A percentile compares a stretch with the other conserved stretches of the same genome.
Evolutionary conservation across 2,888 invertebrate genomes (phyloP).

Genomic region (Laothoe populi): DNA sequence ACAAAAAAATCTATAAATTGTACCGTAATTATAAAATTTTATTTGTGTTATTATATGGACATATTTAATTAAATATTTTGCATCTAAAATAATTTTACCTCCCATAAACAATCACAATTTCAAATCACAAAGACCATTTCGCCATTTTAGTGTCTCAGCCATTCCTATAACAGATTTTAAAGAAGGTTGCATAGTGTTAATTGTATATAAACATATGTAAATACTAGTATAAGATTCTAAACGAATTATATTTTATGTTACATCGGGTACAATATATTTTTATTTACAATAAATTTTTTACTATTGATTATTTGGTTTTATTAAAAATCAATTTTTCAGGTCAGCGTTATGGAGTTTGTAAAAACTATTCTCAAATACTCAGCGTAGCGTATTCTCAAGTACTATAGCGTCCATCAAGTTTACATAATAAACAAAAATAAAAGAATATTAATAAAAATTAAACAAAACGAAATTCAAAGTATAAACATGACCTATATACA

Average conservation of each 20-base stretch:
- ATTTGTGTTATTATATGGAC: no score
- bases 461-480: no score
- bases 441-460: no score
- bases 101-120: background rate
- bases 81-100: no score
- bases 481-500: no score
- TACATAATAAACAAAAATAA: no score
- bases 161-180: slow-evolving; percentile 16
- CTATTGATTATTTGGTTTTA: slow-evolving; percentile 54
- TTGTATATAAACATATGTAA: slow-evolving; percentile 23
- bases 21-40: no score
- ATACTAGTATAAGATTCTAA: slow-evolving; percentile 36
- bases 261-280: slow-evolving; percentile 69
- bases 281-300: slow-evolving; percentile 73
- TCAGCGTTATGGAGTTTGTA: background rate
- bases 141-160: slow-evolving; percentile 1
- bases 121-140: background rate
- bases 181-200: slow-evolving; percentile 8
- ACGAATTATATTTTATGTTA: slow-evolving; percentile 69
- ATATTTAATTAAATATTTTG: no score
- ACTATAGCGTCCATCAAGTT: no score
- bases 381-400: no score
- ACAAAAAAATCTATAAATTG: no score
- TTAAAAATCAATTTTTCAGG: slow-evolving; percentile 7
- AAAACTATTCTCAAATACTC: no score